phyloP scores from a whole-genome alignment of 2,797 vertebrate species.

The Ctenosaura bakeri region DNA sequence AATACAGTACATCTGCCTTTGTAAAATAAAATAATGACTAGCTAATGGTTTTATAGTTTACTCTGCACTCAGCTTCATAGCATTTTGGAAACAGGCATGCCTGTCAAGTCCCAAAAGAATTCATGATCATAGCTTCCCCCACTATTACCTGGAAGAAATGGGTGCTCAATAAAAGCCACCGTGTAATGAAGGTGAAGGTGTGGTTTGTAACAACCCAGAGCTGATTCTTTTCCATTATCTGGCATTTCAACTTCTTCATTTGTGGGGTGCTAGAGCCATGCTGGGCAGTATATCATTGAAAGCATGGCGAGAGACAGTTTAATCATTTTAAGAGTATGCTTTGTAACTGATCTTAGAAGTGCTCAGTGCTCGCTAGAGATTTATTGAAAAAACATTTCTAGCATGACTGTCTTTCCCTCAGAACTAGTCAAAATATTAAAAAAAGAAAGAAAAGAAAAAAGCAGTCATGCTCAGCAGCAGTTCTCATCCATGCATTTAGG shows the following conservation, averaged over 20 bases:
- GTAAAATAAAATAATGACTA: constrained; percentile 31
- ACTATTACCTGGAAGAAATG: constrained; percentile 48
- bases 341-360: constrained; percentile 74
- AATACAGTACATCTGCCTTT: constrained; percentile 44
- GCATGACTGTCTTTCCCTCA: constrained; percentile 67
- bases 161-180: constrained; percentile 60
- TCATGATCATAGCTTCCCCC: neutral
- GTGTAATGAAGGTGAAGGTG: constrained; percentile 68
- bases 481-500: constrained; percentile 75
- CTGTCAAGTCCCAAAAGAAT: constrained; percentile 20
- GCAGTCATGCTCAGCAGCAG: constrained; percentile 70
- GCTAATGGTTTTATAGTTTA: constrained; percentile 41
- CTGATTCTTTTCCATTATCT: constrained; percentile 68
- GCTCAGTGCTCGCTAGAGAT: constrained; percentile 64
- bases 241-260: constrained; percentile 70
- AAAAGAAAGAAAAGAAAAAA: constrained; percentile 33
- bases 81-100: constrained; percentile 53
- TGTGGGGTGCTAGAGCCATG: constrained; percentile 70
- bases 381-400: constrained; percentile 76
- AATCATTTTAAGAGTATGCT: constrained; percentile 74
- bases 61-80: constrained; percentile 48
- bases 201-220: constrained; percentile 72
- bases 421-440: constrained; percentile 73
- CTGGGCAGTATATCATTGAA: constrained; percentile 74
- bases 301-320: constrained; percentile 71